Conservation (phyloP, 2,888 invertebrate genomes). For the Drosophila paramelanica region DNA sequence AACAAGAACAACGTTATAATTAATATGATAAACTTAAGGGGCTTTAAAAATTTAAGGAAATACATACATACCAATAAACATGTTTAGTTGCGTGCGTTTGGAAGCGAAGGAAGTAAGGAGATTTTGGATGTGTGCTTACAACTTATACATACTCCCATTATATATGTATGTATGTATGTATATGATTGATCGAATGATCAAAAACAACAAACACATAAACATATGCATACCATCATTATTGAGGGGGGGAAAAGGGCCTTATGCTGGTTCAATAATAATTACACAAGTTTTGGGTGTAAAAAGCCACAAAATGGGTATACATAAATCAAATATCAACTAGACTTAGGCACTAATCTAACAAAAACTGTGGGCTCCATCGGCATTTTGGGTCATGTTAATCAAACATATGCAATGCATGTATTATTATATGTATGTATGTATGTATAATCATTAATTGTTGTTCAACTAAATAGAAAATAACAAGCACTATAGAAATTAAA, state of each 20-base stretch:
- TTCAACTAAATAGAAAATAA: slow-evolving; percentile 76
- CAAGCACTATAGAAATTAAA: slow-evolving; percentile 68
- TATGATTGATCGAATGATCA: slow-evolving; percentile 14
- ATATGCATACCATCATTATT: neutral
- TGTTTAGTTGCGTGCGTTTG: slow-evolving; percentile 30
- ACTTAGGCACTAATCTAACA: slow-evolving; percentile 79
- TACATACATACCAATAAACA: slow-evolving; percentile 47
- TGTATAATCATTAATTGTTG: slow-evolving; percentile 33
- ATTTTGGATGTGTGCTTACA: slow-evolving; percentile 34
- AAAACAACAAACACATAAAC: slow-evolving; percentile 35
- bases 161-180: neutral
- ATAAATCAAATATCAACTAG: slow-evolving; percentile 60
- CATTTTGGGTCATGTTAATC: slow-evolving; percentile 31
- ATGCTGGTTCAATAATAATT: slow-evolving; percentile 13
- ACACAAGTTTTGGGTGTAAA: slow-evolving; percentile 75
- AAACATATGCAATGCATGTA: slow-evolving; percentile 30
- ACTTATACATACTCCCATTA: slow-evolving; percentile 18
- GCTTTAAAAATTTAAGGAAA: slow-evolving; percentile 56
- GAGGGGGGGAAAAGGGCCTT: slow-evolving; percentile 4
- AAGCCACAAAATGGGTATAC: slow-evolving; percentile 69
- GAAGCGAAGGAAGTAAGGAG: slow-evolving; percentile 37
- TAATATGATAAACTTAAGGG: slow-evolving; percentile 61
- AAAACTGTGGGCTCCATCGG: slow-evolving; percentile 65
- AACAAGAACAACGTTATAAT: slow-evolving; percentile 71
- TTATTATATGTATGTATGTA: slow-evolving; percentile 35